Conservation (phyloP, 2,113 vertebrate genomes). For the Herpetotheres cachinnans region DNA sequence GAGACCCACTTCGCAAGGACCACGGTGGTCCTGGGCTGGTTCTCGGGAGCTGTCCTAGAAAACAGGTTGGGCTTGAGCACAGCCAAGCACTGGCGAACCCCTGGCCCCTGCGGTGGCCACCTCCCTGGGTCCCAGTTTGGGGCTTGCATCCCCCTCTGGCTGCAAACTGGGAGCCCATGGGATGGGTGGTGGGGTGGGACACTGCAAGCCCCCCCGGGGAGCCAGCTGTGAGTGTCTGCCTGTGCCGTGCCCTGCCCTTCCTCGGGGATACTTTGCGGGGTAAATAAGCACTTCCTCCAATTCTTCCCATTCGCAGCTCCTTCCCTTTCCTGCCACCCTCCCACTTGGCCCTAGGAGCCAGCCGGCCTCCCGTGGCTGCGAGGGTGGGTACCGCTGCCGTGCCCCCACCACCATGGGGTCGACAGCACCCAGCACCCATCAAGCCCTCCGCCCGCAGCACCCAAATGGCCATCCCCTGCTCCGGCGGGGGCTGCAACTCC, state of each 20-base stretch:
- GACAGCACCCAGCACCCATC: background rate
- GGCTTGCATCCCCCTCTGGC: background rate
- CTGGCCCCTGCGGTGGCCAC: background rate
- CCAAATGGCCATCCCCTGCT: background rate
- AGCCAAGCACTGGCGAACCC: background rate
- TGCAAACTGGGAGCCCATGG: background rate
- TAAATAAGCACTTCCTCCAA: constrained; percentile 65
- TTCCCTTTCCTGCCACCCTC: constrained; percentile 58
- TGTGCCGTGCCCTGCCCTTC: constrained; percentile 18
- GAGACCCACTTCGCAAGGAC: background rate
- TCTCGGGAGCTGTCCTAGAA: background rate
- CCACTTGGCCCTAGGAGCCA: background rate
- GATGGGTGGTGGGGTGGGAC: background rate
- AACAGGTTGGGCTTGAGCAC: background rate
- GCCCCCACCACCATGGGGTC: background rate
- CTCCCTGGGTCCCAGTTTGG: background rate
- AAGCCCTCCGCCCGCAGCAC: background rate
- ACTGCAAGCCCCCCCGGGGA: background rate
- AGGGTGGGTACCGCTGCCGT: background rate
- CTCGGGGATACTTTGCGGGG: background rate
- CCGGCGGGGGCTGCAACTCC: background rate
- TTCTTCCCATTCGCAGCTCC: constrained; percentile 52
- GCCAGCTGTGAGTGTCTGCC: background rate
- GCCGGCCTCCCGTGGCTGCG: background rate
- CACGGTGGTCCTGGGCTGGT: background rate